Base-by-base conservation (phyloP, 1,140 invertebrate species). In the Stegodyphus mimosarum region DNA sequence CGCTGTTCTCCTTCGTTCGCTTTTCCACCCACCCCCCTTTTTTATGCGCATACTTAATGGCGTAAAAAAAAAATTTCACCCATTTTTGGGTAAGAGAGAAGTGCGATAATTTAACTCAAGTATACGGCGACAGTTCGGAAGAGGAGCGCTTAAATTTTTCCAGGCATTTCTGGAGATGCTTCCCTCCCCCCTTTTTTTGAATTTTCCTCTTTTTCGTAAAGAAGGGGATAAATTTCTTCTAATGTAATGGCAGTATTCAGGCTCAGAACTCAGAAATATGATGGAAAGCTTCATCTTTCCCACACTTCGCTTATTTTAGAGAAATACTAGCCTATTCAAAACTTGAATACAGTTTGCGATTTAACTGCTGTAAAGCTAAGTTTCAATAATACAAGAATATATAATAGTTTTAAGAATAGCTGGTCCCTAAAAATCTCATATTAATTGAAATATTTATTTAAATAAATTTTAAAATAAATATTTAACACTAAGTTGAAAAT, bases 41-140 rank as follows among this genome's bases (percentile, higher is more conserved):
- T 83, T 74, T 74, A 83, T 83, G 80, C 80, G 71, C 80, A 83
- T 83, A 83, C 80, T 66, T 83, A 83, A 83, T 83, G 80, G 50
- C 67, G 69, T 10, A 69, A 11, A 9, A 10, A 66, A 83, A 73
- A 74, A 55, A 50, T 53, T 66, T 52, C 51, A 18, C 6, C 71
- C 71, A 66, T 74, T 83, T 83, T 83, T 83, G 73, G 73, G 53
- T 15, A 18, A 18, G 53, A 66, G 71, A 74, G 52, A 66, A 83
- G 80, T 74, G 80, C 80, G 80, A 83, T 83, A 83, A 83, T 83
- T 83, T 83, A 83, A 83, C 80, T 83, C 70, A 67, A 83, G 80
- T 83, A 83, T 83, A 83, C 80, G 80, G 80, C 80, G 80, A 83
- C 80, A 83, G 80, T 83, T 83, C 48, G 48, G 60, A 83, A 74